These are phyloP conservation scores for Priocnemis perturbator DNA, from an alignment of 2,888 invertebrate species.

Conservation along the genomic window DNA sequence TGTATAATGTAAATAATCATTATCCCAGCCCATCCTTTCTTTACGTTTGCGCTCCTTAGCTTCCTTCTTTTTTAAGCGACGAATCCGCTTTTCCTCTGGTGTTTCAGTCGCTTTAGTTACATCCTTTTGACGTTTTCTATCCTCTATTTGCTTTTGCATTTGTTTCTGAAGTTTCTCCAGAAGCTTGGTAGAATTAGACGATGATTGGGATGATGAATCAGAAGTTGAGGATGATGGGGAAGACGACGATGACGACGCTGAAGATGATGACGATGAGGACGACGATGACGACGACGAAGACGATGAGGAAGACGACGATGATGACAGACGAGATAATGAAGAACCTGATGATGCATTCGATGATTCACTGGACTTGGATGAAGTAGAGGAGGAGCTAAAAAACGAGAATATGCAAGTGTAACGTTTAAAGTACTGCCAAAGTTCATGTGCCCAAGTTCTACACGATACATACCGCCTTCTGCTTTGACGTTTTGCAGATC, in stretches of 20 bases:
- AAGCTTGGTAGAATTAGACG: conserved; percentile 80
- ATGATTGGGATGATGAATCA: conserved; percentile 70
- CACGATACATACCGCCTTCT: conserved; percentile 52
- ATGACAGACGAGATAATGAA: not conserved
- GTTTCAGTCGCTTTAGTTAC: conserved; percentile 92
- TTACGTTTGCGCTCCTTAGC: conserved; percentile 91
- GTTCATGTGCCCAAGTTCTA: not conserved
- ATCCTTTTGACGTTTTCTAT: conserved; percentile 84
- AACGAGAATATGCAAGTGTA: not conserved
- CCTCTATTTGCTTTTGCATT: conserved; percentile 80
- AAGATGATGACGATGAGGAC: conserved; percentile 17
- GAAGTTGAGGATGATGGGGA: conserved; percentile 40
- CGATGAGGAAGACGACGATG: conserved; percentile 50
- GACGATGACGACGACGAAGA: conserved; percentile 74
- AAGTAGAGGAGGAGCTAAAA: not conserved
- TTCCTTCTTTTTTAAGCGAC: conserved; percentile 93
- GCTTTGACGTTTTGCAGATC: conserved; percentile 58
- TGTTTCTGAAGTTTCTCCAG: conserved; percentile 86
- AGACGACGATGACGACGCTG: conserved; percentile 52
- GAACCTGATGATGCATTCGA: not conserved
- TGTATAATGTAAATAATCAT: conserved; percentile 96
- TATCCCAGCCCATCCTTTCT: conserved; percentile 98
- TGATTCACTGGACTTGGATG: not conserved
- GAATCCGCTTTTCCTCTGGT: conserved; percentile 92
- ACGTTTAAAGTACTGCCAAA: not conserved